Conservation (phyloP, 2,888 invertebrate species). For the Entomobrya multifasciata region DNA sequence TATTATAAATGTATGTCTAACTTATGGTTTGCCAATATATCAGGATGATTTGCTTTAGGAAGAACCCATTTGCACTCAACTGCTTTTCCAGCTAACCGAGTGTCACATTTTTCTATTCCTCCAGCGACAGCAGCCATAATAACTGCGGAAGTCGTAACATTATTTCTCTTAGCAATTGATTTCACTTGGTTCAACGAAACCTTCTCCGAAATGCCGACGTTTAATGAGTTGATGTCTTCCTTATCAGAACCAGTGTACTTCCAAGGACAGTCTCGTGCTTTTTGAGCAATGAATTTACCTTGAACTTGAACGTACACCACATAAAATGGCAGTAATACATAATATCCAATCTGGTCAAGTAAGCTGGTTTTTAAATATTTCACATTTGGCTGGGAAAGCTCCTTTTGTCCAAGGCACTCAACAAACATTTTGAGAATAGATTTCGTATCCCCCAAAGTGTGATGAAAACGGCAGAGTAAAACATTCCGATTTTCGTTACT, state of each 20-base stretch:
- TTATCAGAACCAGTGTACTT: constrained; percentile 30
- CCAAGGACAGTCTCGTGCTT: neutral
- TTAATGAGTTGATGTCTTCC: neutral
- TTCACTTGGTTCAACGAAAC: constrained; percentile 29
- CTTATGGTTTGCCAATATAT: constrained; percentile 51
- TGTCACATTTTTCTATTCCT: constrained; percentile 39
- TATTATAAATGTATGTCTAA: too few species aligned
- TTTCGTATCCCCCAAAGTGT: constrained; percentile 40
- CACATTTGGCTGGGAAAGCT: constrained; percentile 15
- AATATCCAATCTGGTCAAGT: constrained; percentile 14
- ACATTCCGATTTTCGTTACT: constrained; percentile 7
- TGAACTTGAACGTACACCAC: constrained; percentile 31
- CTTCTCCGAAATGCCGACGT: constrained; percentile 7
- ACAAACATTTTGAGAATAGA: constrained; percentile 27
- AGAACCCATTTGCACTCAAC: constrained; percentile 51
- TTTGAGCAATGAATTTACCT: neutral
- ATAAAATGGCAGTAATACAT: constrained; percentile 35
- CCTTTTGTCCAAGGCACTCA: constrained; percentile 12
- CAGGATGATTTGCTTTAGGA: constrained; percentile 51
- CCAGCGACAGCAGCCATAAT: constrained; percentile 47
- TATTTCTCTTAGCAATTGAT: constrained; percentile 24
- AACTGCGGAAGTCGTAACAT: constrained; percentile 30
- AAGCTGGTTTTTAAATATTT: neutral
- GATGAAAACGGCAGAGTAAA: constrained; percentile 11
- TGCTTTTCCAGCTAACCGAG: neutral